These are phyloP conservation scores for Brachyhypopomus gauderio DNA, from an alignment of 2,113 vertebrate genomes.

Conservation along the genomic window DNA sequence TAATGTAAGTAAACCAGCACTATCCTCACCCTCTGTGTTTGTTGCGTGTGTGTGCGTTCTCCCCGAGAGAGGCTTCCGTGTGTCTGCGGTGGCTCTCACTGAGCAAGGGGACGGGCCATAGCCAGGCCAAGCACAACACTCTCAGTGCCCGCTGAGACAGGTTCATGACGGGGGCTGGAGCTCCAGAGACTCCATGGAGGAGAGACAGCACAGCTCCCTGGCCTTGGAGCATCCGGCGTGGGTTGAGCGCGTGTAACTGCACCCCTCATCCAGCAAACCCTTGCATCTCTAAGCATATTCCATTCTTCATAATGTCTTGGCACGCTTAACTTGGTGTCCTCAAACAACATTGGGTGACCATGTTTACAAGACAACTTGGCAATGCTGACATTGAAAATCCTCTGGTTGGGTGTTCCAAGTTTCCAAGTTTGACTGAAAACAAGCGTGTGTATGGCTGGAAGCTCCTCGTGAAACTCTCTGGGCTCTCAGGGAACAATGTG, in stretches of 20 bases:
- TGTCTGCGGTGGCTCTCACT: constrained; percentile 70
- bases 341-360: neutral
- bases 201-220: constrained; percentile 56
- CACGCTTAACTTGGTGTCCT: neutral
- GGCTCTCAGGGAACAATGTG: constrained; percentile 59
- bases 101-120: constrained; percentile 70
- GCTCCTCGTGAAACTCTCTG: neutral
- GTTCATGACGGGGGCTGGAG: constrained; percentile 65
- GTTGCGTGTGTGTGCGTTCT: constrained; percentile 51
- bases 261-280: constrained; percentile 4
- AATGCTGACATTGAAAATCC: constrained; percentile 3
- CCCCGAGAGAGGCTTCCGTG: constrained; percentile 68
- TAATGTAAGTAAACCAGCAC: neutral
- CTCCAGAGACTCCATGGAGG: constrained; percentile 57
- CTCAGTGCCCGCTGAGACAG: constrained; percentile 65
- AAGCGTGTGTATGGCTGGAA: neutral
- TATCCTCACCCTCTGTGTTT: constrained; percentile 73
- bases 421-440: neutral
- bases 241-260: neutral
- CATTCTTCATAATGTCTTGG: neutral
- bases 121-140: constrained; percentile 71
- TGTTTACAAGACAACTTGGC: neutral
- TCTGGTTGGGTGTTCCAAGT: neutral
- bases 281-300: constrained; percentile 1
- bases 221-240: neutral